Conservation (phyloP, 2,797 vertebrate genomes). For the Salmo trutta region DNA sequence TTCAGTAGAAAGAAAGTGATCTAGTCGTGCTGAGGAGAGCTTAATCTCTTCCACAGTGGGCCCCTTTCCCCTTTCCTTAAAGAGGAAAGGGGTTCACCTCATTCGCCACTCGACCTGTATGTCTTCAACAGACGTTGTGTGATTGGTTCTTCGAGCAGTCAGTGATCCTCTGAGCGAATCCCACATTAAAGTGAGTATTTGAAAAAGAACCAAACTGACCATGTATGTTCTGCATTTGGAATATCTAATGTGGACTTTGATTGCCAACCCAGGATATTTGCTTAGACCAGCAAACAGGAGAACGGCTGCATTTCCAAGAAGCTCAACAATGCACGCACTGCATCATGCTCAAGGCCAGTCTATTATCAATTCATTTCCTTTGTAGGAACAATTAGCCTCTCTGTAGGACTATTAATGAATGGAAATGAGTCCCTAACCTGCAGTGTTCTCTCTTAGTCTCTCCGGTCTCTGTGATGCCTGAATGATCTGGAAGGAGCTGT, state of each 20-base stretch:
- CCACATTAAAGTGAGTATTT: no score
- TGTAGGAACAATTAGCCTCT: background rate
- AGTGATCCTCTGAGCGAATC: no score
- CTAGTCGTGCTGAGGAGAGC: no score
- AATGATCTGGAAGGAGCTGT: background rate
- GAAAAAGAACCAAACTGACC: no score
- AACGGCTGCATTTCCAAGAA: background rate
- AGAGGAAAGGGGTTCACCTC: no score
- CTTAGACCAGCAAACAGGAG: background rate
- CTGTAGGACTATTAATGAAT: background rate
- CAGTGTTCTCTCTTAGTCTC: no score
- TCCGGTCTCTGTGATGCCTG: background rate
- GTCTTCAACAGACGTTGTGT: no score
- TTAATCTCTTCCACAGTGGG: no score
- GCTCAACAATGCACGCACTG: background rate
- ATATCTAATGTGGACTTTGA: background rate
- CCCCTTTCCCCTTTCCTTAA: no score
- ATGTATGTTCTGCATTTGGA: background rate
- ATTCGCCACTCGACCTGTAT: no score
- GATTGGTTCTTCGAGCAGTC: no score
- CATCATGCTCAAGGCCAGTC: background rate
- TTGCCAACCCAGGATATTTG: background rate
- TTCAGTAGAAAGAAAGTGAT: no score
- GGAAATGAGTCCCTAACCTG: background rate
- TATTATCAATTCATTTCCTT: background rate